Base-by-base conservation (phyloP, 2,888 invertebrate species). In the Lasioglossum vierecki region DNA sequence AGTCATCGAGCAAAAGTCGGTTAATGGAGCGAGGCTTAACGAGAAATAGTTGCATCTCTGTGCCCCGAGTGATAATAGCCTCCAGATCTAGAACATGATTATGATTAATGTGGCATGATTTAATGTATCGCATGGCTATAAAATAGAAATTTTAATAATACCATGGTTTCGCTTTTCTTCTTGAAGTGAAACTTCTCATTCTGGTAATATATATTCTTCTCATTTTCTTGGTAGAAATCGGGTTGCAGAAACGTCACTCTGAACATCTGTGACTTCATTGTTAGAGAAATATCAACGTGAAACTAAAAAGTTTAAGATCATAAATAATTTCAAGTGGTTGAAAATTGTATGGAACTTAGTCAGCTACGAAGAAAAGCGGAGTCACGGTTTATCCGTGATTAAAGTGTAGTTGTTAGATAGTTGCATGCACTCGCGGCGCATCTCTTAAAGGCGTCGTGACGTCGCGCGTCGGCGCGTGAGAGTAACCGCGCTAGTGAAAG, bases 401-500 rank as follows among this genome's bases (percentile, higher is more conserved):
- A 57, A 60, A 66, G 66, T 46, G 49, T 73, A n/a, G n/a, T n/a
- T n/a, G n/a, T n/a, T n/a, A n/a, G n/a, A 76, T 49, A 60, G 76
- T 22, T 35, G 49, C 68, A 35, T 39, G 73, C 35, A 79, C 63
- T 41, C 72, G 63, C 84, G 78, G 78, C 66, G 60, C 74, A 74
- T 53, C 80, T 84, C 70, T 72, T 71, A 78, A 70, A 77, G 79
- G 80, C 80, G 80, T 60, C 74, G 13, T 70, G 76, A 74, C 71
- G 79, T 46, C 46, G 46, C 46, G 15, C 46, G 15, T 26, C 57
- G 63, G 30, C 70, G 77, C 81, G 82, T 57, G 81, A 86, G 86
- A 86, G 75, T 53, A 53, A 11, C 63, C 63, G 9, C 8, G 66
- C 30, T 53, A 83, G 86, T 87, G 86, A 87, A 87, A 87, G 86